Percentiles rank a stretch among this genome's conserved stretches.
Evolutionary conservation across 2,797 vertebrate genomes (phyloP).

Genomic region (Sciaenops ocellatus): DNA sequence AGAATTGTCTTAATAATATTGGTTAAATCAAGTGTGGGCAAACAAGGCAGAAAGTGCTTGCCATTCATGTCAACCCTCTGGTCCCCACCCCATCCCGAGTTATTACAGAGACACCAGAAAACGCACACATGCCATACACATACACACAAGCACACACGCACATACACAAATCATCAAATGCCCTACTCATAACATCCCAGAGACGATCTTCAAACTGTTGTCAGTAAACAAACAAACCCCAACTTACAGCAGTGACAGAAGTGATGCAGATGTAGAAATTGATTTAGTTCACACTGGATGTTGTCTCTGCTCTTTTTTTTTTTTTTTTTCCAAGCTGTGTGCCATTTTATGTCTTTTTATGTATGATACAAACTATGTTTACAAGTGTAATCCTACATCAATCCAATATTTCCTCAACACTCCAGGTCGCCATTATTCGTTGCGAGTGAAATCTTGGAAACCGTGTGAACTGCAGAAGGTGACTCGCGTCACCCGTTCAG

Average conservation of each 20-base stretch:
- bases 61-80: constrained; percentile 71
- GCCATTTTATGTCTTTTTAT: constrained; percentile 53
- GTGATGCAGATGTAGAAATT: constrained; percentile 66
- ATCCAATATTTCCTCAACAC: constrained; percentile 60
- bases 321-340: constrained; percentile 33
- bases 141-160: constrained; percentile 63
- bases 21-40: constrained; percentile 76
- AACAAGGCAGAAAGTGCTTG: constrained; percentile 79
- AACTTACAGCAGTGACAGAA: constrained; percentile 89
- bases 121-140: constrained; percentile 68
- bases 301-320: constrained; percentile 39
- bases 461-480: constrained; percentile 50
- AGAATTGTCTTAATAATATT: constrained; percentile 76
- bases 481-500: constrained; percentile 39
- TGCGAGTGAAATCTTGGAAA: constrained; percentile 65
- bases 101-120: constrained; percentile 77
- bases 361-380: constrained; percentile 60
- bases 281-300: constrained; percentile 64
- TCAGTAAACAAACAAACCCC: constrained; percentile 87
- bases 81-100: constrained; percentile 69
- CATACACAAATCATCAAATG: constrained; percentile 76
- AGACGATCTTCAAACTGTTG: constrained; percentile 80
- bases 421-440: constrained; percentile 59
- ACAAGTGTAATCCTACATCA: constrained; percentile 54
- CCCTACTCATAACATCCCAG: constrained; percentile 81